Conservation (phyloP, 2,888 invertebrate species). For the Orgyia antiqua region DNA sequence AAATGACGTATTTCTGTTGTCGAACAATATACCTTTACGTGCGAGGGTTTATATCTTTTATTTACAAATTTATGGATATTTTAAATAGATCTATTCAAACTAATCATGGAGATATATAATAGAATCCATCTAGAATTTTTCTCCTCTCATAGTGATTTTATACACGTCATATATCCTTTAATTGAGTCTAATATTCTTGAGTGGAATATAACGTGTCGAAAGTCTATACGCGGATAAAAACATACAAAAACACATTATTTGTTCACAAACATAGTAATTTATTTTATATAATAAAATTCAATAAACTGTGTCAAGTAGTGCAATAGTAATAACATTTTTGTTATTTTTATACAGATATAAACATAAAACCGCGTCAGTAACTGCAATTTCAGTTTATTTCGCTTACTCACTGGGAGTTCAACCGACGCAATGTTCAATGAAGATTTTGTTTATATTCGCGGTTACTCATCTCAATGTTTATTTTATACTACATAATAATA, state of each 20-base stretch:
- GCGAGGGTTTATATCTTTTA: too few species aligned
- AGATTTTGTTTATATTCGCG: conserved; percentile 37
- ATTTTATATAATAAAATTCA: conserved; percentile 4
- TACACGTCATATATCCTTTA: too few species aligned
- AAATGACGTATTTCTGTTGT: too few species aligned
- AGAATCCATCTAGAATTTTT: too few species aligned
- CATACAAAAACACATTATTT: background rate
- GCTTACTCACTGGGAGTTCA: conserved; percentile 33
- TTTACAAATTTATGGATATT: too few species aligned
- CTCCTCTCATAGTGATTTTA: too few species aligned
- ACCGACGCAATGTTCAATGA: conserved; percentile 25
- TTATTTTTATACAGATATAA: conserved; percentile 33
- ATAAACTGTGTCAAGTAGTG: conserved; percentile 19
- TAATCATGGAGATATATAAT: too few species aligned
- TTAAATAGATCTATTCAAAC: too few species aligned
- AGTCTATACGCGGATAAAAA: background rate
- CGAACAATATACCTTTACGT: too few species aligned
- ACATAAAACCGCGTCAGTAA: conserved; percentile 34
- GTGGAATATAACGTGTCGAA: too few species aligned
- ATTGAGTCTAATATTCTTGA: too few species aligned
- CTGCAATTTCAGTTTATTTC: conserved; percentile 41
- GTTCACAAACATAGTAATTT: background rate
- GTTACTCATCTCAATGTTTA: conserved; percentile 16
- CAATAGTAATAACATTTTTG: conserved; percentile 10
- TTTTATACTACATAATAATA: background rate